These are phyloP conservation scores for Netelia fuscicornis DNA, from an alignment of 2,888 invertebrate genomes.

Conservation along the genomic window DNA sequence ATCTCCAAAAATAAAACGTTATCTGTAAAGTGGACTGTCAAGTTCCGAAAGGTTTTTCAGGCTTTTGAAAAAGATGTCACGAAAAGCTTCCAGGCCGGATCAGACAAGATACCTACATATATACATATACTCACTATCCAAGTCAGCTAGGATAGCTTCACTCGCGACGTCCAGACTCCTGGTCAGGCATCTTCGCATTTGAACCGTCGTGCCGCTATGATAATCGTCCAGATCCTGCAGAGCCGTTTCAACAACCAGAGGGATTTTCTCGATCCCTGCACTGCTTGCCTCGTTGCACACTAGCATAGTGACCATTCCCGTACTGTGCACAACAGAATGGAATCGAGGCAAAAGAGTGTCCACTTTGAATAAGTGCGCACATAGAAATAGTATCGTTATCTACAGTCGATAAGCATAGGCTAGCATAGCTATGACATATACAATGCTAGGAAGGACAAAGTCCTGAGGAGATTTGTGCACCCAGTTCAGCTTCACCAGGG, in stretches of 20 bases:
- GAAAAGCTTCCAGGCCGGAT: not conserved
- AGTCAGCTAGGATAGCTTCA: constrained; percentile 87
- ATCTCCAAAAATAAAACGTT: not conserved
- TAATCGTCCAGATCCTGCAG: constrained; percentile 88
- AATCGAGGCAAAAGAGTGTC: constrained; percentile 17
- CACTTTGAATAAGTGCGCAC: constrained; percentile 35
- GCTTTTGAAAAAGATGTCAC: not conserved
- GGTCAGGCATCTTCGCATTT: constrained; percentile 87
- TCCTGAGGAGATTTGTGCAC: constrained; percentile 30
- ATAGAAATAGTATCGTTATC: constrained; percentile 23
- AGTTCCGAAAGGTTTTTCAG: not conserved
- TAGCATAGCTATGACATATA: not conserved
- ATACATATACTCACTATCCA: constrained; percentile 87
- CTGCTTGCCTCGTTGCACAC: constrained; percentile 88
- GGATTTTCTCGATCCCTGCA: constrained; percentile 86
- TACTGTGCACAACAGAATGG: constrained; percentile 80
- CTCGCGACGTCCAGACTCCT: constrained; percentile 88
- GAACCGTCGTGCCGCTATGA: constrained; percentile 88
- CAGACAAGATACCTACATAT: not conserved
- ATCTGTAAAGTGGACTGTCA: constrained; percentile 15
- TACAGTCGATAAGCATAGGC: constrained; percentile 10
- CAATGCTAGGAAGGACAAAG: not conserved
- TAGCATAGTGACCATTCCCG: constrained; percentile 87
- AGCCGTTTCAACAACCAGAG: constrained; percentile 86
- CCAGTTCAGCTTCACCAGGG: constrained; percentile 35